Base-by-base conservation (phyloP, 2,113 vertebrate genomes). In the Pholis gunnellus region DNA sequence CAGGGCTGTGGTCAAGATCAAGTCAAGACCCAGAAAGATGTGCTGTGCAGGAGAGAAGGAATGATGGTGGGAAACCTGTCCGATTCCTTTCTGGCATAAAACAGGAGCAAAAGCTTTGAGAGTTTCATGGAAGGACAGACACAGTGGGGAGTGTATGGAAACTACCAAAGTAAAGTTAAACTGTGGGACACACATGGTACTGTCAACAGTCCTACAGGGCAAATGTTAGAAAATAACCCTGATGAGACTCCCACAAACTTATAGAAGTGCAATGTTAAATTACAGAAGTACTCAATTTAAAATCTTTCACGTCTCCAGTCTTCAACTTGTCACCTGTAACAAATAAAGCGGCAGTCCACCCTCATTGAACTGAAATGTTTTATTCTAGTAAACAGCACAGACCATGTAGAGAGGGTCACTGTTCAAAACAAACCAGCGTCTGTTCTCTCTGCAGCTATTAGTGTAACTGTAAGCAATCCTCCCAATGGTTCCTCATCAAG, bases 311-410 rank as follows among this genome's bases (percentile, higher is more conserved):
- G 3, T 63, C 13, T 48, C 1, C 14, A 13, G 20, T 27, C 10
- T 52, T 25, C 25, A 52, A 6, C 14, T 6, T 1, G 3, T 48
- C 48, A 20, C 40, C 46, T 57, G 65, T 15, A 57, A 72, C 13
- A 77, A 78, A 75, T 46, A 22, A 82, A 70, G 54, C 79, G 54
- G 52, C 34, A 79, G 54, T 65, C 71, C 27, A 60, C 38, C 38
- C 9, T 68, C 44, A 73, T 82, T 70, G 57, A 90, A 92, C 87
- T 95, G 94, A 95, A 96, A 96, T 93, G 93, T 93, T 96, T 59
- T 94, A 93, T 94, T 94, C 92, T 95, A 94, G 94, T 95, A 96
- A 96, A 95, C 94, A 95, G 95, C 93, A 90, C 78, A 90, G 94
- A 95, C 79, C 93, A 95, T 92, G 88, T 88, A 87, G 91, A 92